Percentiles rank a stretch among this genome's conserved stretches.
Conservation (phyloP, 2,797 vertebrate genomes). For the Hemibagrus guttatus region DNA sequence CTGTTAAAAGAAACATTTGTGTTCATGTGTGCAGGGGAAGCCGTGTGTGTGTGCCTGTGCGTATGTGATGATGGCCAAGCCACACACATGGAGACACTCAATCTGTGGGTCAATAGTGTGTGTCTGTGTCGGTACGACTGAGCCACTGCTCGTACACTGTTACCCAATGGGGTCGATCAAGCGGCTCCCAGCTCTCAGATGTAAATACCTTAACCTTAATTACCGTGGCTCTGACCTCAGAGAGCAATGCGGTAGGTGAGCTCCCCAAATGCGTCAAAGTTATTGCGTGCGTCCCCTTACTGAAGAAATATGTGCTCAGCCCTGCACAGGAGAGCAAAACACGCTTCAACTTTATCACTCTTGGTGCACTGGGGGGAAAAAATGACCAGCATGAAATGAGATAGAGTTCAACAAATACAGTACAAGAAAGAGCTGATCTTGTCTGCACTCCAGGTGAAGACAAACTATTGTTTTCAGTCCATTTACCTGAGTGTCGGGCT, state of each 20-base stretch:
- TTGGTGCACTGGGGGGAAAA: conserved; percentile 27
- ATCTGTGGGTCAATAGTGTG: conserved; percentile 73
- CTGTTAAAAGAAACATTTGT: conserved; percentile 25
- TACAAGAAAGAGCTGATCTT: conserved; percentile 44
- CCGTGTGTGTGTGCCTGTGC: conserved; percentile 36
- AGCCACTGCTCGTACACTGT: conserved; percentile 51
- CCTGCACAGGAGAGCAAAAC: conserved; percentile 40
- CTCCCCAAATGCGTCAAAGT: conserved; percentile 34
- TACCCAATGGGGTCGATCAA: conserved; percentile 66
- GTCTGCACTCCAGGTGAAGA: conserved; percentile 51
- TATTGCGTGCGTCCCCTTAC: conserved; percentile 31
- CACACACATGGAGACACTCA: conserved; percentile 62
- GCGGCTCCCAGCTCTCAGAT: conserved; percentile 61
- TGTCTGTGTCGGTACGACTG: conserved; percentile 66
- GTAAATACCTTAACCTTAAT: conserved; percentile 59
- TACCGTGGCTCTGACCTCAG: conserved; percentile 45
- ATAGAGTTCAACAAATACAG: conserved; percentile 44
- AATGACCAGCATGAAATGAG: conserved; percentile 44
- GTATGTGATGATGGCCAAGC: conserved; percentile 44
- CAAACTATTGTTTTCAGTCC: conserved; percentile 48
- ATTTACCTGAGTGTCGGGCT: conserved; percentile 56
- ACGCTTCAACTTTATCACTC: conserved; percentile 41
- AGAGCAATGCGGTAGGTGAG: conserved; percentile 21
- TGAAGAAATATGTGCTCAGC: conserved; percentile 40
- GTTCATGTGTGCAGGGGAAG: background rate